Base-by-base conservation (phyloP, 2,113 vertebrate species). In the Aythya baeri region DNA sequence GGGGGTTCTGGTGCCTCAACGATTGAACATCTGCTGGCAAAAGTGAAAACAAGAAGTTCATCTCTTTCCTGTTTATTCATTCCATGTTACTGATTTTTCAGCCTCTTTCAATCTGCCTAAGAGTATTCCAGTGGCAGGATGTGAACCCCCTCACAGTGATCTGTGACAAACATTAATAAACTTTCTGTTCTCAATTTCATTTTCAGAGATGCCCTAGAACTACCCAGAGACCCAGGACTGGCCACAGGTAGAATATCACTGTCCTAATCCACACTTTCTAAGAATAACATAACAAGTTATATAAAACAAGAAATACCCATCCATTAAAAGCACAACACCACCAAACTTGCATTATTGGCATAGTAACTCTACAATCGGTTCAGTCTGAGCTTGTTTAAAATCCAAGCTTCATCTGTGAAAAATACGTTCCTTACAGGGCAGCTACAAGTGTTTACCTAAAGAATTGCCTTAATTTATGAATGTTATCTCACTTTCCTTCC, bases 11-110 rank as follows among this genome's bases (percentile, higher is more conserved):
- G 41, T 17, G 36, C 58, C 41, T 75, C 86, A 82, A 66, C 58
- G 26, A 29, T 62, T 36, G 70, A 92, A 88, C 92, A 96, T 92
- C 94, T 96, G 96, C 91, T 82, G 66, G 25, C 22, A 31, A 87
- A 88, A 87, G 91, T 4, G 11, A 75, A 82, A 93, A 68, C 43
- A 78, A 85, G 36, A 61, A 83, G 67, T 92, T 79, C 74, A 66
- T 17, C 25, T 29, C 88, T 34, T 70, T 63, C 27, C 50, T 76
- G 31, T 17, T 91, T 63, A 63, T 62, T 96, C 82, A 76, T 82
- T 80, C 49, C 32, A 34, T 1, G 0, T 11, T 38, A 50, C 31
- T 34, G 29, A 87, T 73, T 92, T 92, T 93, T 90, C 66, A 88
- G 12, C 22, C 62, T 65, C 34, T 63, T 77, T 57, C 0, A 0